These are phyloP conservation scores for Anarrhichthys ocellatus DNA, from an alignment of 2,113 vertebrate genomes.

Conservation along the genomic window DNA sequence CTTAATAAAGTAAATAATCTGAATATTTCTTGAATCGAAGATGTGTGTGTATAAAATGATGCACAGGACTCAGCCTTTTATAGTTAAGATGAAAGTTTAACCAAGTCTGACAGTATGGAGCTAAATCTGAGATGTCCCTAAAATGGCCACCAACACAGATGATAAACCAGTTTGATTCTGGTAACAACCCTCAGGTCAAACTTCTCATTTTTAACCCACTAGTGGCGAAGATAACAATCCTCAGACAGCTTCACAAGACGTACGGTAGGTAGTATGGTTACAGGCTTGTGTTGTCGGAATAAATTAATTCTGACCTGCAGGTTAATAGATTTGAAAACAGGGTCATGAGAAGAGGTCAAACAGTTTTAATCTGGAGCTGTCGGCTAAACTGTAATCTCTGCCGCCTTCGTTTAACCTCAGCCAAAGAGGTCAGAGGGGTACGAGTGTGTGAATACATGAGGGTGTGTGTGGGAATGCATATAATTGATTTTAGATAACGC, in stretches of 20 bases:
- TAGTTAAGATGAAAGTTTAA: not conserved
- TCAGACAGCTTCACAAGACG: not conserved
- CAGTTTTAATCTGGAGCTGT: slow-evolving; percentile 12
- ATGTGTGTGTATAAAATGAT: not conserved
- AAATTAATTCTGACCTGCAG: not conserved
- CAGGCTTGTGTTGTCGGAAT: not conserved
- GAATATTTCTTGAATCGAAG: not conserved
- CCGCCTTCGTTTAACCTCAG: slow-evolving; percentile 24
- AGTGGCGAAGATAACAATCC: not conserved
- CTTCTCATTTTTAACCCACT: not conserved
- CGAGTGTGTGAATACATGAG: not conserved
- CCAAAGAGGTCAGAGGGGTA: slow-evolving; percentile 26
- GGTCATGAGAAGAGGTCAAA: not conserved
- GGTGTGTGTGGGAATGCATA: not conserved
- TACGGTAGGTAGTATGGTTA: not conserved
- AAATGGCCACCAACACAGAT: too few species aligned
- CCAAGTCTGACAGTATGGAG: too few species aligned
- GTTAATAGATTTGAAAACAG: not conserved
- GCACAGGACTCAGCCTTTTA: not conserved
- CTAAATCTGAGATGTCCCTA: not conserved
- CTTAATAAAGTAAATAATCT: not conserved
- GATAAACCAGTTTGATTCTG: not conserved
- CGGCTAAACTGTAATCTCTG: slow-evolving; percentile 29
- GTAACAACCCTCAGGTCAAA: not conserved
- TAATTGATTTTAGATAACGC: not conserved